Percentiles rank a stretch among this genome's conserved stretches.
Conservation (phyloP, 1,140 invertebrate genomes). For the Ladona fulva region DNA sequence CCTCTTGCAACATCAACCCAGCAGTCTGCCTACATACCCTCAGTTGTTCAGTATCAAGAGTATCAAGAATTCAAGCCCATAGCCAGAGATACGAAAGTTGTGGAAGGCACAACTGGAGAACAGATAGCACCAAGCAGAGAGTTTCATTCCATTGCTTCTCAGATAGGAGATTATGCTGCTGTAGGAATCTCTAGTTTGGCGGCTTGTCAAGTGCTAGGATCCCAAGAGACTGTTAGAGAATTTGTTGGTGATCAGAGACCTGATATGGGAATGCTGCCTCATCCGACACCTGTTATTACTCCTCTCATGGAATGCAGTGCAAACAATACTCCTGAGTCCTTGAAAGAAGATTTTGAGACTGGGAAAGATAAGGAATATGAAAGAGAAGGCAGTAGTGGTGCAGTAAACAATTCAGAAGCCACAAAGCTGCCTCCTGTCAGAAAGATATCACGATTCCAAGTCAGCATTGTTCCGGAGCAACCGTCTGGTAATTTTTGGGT, state of each 20-base stretch:
- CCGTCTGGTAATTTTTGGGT: neutral
- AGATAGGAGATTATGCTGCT: neutral
- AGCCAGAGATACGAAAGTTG: neutral
- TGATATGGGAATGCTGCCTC: neutral
- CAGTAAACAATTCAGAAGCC: neutral
- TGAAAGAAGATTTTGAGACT: conserved; percentile 12
- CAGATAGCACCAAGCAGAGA: neutral
- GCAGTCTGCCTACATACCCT: neutral
- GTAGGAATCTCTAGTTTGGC: neutral
- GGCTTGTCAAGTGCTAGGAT: neutral
- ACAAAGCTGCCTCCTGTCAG: conserved; percentile 11
- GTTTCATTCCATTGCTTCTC: neutral
- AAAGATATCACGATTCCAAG: conserved; percentile 30
- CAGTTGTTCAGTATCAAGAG: no score
- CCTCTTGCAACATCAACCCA: neutral
- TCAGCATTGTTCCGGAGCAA: conserved; percentile 27
- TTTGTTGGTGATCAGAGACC: neutral
- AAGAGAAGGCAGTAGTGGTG: neutral
- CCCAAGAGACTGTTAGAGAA: neutral
- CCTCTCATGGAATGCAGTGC: neutral
- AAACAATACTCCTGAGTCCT: conserved; percentile 12
- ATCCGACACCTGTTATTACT: neutral
- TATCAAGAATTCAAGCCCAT: neutral
- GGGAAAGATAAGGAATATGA: conserved; percentile 1
- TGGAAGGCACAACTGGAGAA: neutral